Conservation (phyloP, 2,113 vertebrate species). For the Conger conger region DNA sequence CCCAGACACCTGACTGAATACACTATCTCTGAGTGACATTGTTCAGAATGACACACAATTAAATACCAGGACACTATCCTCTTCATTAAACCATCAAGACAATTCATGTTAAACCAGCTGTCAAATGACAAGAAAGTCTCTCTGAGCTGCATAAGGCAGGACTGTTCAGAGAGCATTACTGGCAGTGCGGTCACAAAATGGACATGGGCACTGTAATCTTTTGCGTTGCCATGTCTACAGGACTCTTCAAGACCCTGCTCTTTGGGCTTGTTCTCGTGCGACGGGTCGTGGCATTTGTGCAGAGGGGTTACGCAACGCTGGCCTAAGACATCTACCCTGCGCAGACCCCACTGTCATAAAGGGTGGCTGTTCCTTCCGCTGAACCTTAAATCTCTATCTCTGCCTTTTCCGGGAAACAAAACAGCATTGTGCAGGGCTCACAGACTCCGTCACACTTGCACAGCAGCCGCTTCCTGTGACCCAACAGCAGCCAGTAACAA, state of each 20-base stretch:
- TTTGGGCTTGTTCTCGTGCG: slow-evolving; percentile 19
- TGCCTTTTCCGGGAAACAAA: slow-evolving; percentile 44
- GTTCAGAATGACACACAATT: slow-evolving; percentile 49
- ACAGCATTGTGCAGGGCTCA: slow-evolving; percentile 25
- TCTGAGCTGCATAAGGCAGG: neutral
- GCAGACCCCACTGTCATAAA: slow-evolving; percentile 48
- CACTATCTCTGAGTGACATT: slow-evolving; percentile 31
- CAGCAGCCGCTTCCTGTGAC: slow-evolving; percentile 37
- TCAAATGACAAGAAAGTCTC: slow-evolving; percentile 35
- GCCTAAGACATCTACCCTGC: slow-evolving; percentile 8
- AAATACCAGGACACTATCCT: slow-evolving; percentile 51
- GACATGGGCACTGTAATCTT: neutral
- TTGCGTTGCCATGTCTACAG: slow-evolving; percentile 43
- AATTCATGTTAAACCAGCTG: slow-evolving; percentile 49
- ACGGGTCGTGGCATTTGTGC: slow-evolving; percentile 45
- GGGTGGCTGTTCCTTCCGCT: slow-evolving; percentile 21
- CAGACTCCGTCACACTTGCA: slow-evolving; percentile 34
- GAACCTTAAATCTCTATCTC: slow-evolving; percentile 32
- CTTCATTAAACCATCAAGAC: slow-evolving; percentile 52
- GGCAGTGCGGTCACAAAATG: neutral
- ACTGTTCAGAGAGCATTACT: neutral
- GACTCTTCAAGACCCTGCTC: neutral
- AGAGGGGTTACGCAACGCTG: slow-evolving; percentile 51
- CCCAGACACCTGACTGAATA: neutral
- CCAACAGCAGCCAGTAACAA: slow-evolving; percentile 30